phyloP scores from a whole-genome alignment of 2,888 invertebrate species.

The Xestia sexstrigata region DNA sequence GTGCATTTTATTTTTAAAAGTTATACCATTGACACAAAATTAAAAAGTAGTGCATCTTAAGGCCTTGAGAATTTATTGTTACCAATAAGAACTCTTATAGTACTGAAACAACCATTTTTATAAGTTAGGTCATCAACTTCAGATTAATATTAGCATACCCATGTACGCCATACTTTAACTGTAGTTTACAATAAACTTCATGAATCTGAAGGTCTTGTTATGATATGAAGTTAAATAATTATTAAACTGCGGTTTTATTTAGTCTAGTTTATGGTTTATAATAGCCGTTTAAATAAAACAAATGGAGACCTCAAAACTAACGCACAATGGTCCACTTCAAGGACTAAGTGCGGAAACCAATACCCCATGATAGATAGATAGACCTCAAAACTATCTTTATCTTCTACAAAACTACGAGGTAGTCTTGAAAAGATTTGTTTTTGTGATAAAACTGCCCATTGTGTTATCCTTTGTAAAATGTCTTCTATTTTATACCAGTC shows the following conservation, averaged over 20 bases:
- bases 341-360: too few species aligned
- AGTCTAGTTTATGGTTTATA: neutral
- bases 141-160: neutral
- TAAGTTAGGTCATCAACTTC: neutral
- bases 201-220: neutral
- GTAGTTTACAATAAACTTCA: neutral
- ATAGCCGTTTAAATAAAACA: neutral
- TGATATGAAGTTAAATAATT: neutral
- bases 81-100: neutral
- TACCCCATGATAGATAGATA: too few species aligned
- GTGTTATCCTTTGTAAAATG: neutral
- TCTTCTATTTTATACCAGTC: neutral
- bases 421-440: neutral
- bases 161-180: neutral
- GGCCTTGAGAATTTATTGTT: neutral
- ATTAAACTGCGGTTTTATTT: neutral
- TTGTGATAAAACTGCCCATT: neutral
- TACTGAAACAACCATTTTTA: neutral
- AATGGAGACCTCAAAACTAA: neutral
- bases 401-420: neutral
- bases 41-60: neutral
- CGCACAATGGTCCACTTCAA: too few species aligned
- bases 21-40: too few species aligned
- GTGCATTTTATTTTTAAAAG: too few species aligned
- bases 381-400: neutral